Evolutionary conservation across 1,140 invertebrate genomes (phyloP).

Genomic region (Nixonia krombeini): DNA sequence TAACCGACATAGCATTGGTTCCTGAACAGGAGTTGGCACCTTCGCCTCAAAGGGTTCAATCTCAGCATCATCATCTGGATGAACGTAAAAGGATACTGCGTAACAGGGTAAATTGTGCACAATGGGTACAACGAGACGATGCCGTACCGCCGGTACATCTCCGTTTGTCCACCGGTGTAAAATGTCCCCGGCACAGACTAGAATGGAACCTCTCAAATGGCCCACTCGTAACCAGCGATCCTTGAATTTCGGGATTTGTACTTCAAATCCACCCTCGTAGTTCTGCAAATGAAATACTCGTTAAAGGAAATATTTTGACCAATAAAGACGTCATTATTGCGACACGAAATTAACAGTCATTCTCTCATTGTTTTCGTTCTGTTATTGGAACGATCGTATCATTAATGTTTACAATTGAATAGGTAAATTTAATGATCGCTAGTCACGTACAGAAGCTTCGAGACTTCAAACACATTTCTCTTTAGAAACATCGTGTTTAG

Average conservation of each 20-base stretch:
- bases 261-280: slow-evolving; percentile 77
- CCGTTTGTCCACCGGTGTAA: slow-evolving; percentile 83
- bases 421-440: no score
- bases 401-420: no score
- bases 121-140: slow-evolving; percentile 81
- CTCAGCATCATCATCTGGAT: slow-evolving; percentile 76
- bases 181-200: slow-evolving; percentile 85
- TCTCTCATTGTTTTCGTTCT: no score
- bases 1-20: slow-evolving; percentile 59
- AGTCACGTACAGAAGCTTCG: no score
- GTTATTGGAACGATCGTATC: no score
- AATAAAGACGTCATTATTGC: no score
- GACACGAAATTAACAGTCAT: no score
- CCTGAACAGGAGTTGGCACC: slow-evolving; percentile 61
- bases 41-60: slow-evolving; percentile 74
- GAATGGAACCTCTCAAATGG: slow-evolving; percentile 83
- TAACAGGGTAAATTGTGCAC: slow-evolving; percentile 77
- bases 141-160: slow-evolving; percentile 79
- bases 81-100: slow-evolving; percentile 83
- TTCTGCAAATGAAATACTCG: slow-evolving; percentile 61
- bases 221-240: slow-evolving; percentile 82
- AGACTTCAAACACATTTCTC: no score
- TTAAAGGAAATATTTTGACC: no score
- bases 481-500: no score
- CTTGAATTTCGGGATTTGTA: slow-evolving; percentile 74